phyloP scores from a whole-genome alignment of 2,113 vertebrate genomes.

The Ifrita kowaldi region DNA sequence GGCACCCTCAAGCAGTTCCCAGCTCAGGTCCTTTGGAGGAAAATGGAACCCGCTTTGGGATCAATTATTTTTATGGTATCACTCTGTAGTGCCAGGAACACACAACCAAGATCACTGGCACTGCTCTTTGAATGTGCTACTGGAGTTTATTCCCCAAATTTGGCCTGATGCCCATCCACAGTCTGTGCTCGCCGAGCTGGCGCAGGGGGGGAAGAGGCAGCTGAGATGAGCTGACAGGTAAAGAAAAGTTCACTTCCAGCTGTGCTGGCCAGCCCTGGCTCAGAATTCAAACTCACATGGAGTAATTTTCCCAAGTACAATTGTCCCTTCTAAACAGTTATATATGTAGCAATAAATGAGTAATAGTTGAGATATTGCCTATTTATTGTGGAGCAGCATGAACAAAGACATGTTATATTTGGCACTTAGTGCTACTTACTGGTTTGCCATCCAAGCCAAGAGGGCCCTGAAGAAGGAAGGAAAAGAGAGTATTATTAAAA shows the following conservation, averaged over 20 bases:
- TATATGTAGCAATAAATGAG: background rate
- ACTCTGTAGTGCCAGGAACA: background rate
- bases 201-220: background rate
- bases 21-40: background rate
- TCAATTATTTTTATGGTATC: background rate
- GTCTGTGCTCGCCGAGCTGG: fast-evolving
- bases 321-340: background rate
- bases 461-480: constrained; percentile 80
- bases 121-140: background rate
- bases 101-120: background rate
- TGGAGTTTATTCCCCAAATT: background rate
- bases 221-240: background rate
- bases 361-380: background rate
- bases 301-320: background rate
- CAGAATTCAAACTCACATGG: background rate
- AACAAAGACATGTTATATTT: background rate
- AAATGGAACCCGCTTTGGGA: background rate
- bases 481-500: background rate
- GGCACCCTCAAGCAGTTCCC: background rate
- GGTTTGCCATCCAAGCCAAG: constrained; percentile 95
- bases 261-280: background rate
- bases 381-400: background rate
- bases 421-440: constrained; percentile 77
- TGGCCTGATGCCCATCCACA: background rate
- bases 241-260: background rate